Evolutionary conservation across 2,888 invertebrate species (phyloP).

Genomic region (Chironomus riparius): DNA sequence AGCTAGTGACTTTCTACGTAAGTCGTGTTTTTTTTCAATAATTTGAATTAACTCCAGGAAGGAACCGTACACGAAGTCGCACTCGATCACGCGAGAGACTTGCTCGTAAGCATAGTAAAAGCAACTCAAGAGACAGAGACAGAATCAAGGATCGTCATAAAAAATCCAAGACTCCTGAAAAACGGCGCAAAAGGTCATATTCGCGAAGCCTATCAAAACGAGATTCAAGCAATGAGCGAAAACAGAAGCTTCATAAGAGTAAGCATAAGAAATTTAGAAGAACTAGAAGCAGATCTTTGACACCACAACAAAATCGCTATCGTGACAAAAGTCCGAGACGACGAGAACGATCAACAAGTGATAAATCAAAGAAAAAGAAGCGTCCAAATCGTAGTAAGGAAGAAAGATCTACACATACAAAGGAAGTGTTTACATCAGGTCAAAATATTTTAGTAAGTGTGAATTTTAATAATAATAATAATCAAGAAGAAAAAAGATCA

Average conservation of each 20-base stretch:
- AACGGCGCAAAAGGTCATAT: not conserved
- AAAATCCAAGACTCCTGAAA: not conserved
- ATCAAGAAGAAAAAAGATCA: not conserved
- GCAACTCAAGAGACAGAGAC: not conserved
- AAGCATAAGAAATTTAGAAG: not conserved
- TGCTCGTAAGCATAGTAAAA: not conserved
- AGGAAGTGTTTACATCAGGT: constrained; percentile 18
- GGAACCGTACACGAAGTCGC: not conserved
- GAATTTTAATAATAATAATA: not conserved
- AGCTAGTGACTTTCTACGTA: too few relatives aligned
- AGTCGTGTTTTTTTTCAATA: too few relatives aligned
- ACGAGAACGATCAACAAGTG: constrained; percentile 3
- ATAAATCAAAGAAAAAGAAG: not conserved
- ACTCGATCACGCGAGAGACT: not conserved
- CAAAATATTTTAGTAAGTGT: constrained; percentile 22
- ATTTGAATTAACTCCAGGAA: too few relatives aligned
- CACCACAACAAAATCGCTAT: not conserved
- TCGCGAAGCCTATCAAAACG: not conserved
- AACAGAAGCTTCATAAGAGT: not conserved
- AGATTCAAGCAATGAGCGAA: not conserved
- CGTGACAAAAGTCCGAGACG: not conserved
- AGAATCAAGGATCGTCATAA: not conserved
- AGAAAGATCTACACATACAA: not conserved
- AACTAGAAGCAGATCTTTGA: not conserved
- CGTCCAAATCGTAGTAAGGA: not conserved